A percentile compares a stretch with the other conserved stretches of the same genome.
Evolutionary conservation across 1,140 invertebrate species (phyloP).

Genomic region (Littorina saxatilis): DNA sequence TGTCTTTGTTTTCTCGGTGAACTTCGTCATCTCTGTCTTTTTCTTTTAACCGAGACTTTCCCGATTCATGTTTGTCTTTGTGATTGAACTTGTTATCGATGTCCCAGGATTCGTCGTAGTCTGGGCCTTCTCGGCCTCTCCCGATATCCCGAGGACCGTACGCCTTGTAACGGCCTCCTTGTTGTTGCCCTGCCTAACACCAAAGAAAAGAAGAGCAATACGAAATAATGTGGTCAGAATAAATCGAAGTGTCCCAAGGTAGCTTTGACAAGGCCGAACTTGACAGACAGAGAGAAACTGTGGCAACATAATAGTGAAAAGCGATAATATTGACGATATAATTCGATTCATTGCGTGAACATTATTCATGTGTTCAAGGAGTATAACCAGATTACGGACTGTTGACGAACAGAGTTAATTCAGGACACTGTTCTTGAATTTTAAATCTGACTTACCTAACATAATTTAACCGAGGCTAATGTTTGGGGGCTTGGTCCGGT

Average conservation of each 20-base stretch:
- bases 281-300: neutral
- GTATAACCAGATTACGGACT: no score
- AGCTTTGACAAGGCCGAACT: neutral
- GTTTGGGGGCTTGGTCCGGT: no score
- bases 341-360: no score
- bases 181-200: neutral
- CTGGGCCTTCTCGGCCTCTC: neutral
- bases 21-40: neutral
- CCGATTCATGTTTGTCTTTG: neutral
- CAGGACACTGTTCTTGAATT: no score
- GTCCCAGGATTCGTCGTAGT: neutral
- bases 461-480: no score
- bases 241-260: neutral
- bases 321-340: neutral
- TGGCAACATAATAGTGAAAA: neutral
- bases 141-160: neutral
- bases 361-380: no score
- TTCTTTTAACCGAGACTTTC: neutral
- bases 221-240: no score
- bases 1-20: no score
- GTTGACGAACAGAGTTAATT: no score
- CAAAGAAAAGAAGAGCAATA: neutral
- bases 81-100: neutral
- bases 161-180: neutral
- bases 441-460: no score